A percentile compares a stretch with the other conserved stretches of the same genome.
Conservation (phyloP, 2,888 invertebrate genomes). For the Trachelus tabidus region DNA sequence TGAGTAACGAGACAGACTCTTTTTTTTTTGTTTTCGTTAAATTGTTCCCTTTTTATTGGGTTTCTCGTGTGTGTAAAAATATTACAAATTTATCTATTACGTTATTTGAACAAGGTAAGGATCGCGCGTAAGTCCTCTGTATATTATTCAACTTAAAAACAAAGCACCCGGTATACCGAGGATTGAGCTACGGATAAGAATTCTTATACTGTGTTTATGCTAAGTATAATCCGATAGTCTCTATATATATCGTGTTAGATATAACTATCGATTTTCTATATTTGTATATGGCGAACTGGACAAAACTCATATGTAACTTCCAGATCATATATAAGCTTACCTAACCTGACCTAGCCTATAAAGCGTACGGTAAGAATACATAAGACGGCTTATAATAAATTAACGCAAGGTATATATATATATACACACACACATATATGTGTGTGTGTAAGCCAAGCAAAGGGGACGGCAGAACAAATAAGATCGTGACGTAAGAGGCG, state of each 20-base stretch:
- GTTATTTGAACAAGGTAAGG: background rate
- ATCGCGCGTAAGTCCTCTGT: background rate
- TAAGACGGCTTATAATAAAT: background rate
- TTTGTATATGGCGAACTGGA: background rate
- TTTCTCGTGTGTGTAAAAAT: background rate
- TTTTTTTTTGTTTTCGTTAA: too few species aligned
- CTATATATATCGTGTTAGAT: background rate
- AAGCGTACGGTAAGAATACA: background rate
- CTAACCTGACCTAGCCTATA: background rate
- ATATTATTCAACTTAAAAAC: background rate
- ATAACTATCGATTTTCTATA: background rate
- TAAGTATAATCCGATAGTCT: background rate
- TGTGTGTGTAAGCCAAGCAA: background rate
- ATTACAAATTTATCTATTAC: background rate
- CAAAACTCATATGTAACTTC: background rate
- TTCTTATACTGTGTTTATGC: background rate
- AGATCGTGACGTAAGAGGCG: slow-evolving; percentile 23
- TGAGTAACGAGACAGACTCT: background rate
- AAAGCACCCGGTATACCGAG: background rate
- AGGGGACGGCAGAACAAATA: slow-evolving; percentile 23
- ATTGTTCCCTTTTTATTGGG: too few species aligned
- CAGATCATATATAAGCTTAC: background rate
- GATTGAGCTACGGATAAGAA: background rate
- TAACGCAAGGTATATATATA: background rate
- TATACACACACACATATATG: too few species aligned